Evolutionary conservation across 1,140 invertebrate genomes (phyloP).

Genomic region (Trichomalopsis sarcophagae): DNA sequence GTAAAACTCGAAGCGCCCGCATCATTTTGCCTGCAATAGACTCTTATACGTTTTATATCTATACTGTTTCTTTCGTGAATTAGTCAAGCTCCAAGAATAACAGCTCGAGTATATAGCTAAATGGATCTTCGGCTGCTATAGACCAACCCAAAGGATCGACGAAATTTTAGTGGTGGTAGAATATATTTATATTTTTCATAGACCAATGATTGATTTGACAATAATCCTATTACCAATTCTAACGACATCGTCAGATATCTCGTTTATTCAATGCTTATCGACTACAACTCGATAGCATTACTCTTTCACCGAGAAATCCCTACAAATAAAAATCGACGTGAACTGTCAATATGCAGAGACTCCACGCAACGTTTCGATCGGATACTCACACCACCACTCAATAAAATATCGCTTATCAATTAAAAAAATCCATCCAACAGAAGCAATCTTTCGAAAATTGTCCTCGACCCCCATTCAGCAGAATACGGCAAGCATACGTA

Average conservation of each 20-base stretch:
- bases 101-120: neutral
- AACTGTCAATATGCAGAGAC: no score
- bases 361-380: no score
- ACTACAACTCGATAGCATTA: no score
- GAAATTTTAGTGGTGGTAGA: neutral
- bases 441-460: no score
- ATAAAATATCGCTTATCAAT: no score
- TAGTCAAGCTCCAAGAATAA: neutral
- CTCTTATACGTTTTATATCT: neutral
- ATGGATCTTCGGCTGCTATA: neutral
- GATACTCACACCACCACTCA: neutral
- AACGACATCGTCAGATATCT: neutral
- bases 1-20: no score
- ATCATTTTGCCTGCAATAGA: neutral
- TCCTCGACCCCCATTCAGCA: neutral
- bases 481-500: neutral
- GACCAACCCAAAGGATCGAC: neutral
- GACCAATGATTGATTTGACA: neutral
- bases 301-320: no score
- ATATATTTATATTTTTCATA: neutral
- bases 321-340: no score
- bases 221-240: neutral
- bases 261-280: no score
- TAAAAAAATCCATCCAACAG: no score
- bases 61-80: neutral